Percentiles rank a stretch among this genome's conserved stretches.
Conservation (phyloP, 2,797 vertebrate genomes). For the Columba guinea region DNA sequence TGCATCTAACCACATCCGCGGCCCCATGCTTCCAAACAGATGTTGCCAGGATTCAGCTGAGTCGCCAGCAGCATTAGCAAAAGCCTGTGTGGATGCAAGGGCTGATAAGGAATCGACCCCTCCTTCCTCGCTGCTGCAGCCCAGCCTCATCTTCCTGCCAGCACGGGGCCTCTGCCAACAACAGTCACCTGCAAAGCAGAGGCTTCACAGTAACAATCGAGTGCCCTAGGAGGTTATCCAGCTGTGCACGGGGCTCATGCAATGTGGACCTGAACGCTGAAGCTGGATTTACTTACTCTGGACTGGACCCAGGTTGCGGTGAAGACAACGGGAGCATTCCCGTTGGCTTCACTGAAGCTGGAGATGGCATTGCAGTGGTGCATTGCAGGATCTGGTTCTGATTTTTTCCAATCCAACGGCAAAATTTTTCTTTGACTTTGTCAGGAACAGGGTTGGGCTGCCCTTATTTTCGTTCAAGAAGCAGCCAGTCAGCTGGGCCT, state of each 20-base stretch:
- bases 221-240: neutral
- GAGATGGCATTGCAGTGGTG: neutral
- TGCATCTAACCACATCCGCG: neutral
- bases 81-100: neutral
- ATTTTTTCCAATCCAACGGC: neutral
- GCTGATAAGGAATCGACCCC: neutral
- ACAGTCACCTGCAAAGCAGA: neutral
- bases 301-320: neutral
- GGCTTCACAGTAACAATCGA: neutral
- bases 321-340: neutral
- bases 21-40: neutral
- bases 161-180: neutral
- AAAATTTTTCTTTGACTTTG: neutral
- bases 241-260: neutral
- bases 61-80: neutral
- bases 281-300: neutral
- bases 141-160: neutral
- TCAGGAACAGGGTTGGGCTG: neutral
- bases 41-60: constrained; percentile 7
- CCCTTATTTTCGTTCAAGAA: neutral
- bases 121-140: neutral
- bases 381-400: neutral
- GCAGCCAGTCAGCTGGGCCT: neutral
- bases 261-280: neutral
- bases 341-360: neutral